Conservation (phyloP, 2,113 vertebrate species). For the Tor tambroides region DNA sequence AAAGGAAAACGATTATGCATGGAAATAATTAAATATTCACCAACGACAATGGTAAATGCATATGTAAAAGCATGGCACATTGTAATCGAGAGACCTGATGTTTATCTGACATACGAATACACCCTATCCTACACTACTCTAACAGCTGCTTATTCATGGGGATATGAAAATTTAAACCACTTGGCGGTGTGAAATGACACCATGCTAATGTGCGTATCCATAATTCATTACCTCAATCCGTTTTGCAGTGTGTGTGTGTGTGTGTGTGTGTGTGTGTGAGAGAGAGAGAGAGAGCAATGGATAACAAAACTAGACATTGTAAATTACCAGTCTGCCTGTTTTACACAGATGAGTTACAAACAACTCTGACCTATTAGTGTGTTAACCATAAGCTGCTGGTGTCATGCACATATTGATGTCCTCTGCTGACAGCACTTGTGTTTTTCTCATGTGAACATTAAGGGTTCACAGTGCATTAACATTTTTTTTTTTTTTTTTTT, state of each 20-base stretch:
- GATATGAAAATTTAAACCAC: slow-evolving; percentile 42
- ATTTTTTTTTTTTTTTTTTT: no score
- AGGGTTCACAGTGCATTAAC: no score
- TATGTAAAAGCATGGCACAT: not conserved
- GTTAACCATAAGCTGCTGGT: slow-evolving; percentile 6
- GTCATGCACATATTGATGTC: not conserved
- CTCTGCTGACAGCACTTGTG: not conserved
- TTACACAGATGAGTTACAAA: not conserved
- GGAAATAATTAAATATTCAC: not conserved
- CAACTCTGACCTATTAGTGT: not conserved
- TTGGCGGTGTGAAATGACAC: slow-evolving; percentile 3
- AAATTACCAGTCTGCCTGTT: not conserved
- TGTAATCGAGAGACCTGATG: not conserved
- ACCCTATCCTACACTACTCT: not conserved
- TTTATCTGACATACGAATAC: not conserved
- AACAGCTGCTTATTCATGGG: slow-evolving; percentile 11
- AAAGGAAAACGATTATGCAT: not conserved
- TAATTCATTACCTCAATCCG: slow-evolving; percentile 41
- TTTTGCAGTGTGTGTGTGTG: slow-evolving; percentile 15
- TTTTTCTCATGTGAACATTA: not conserved
- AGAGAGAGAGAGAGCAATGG: no score
- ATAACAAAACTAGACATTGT: not conserved
- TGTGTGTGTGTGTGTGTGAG: not conserved
- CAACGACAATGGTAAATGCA: not conserved
- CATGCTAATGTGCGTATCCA: slow-evolving; percentile 28